Evolutionary conservation across 1,140 invertebrate genomes (phyloP).

Genomic region (Hesperophylax magnus): DNA sequence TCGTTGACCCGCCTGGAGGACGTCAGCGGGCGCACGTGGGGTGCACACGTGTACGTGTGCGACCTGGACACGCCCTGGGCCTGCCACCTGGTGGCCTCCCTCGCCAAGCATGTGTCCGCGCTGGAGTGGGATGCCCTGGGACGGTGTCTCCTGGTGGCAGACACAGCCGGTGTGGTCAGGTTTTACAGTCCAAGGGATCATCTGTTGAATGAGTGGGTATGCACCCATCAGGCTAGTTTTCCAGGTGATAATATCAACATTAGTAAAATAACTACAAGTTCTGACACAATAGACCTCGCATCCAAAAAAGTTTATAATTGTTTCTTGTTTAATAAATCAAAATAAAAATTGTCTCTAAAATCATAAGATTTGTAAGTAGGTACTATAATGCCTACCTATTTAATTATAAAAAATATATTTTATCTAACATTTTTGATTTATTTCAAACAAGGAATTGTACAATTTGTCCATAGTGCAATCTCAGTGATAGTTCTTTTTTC

Average conservation of each 20-base stretch:
- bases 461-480: too few species aligned
- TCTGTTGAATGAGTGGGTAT: slow-evolving; percentile 85
- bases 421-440: too few species aligned
- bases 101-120: slow-evolving; percentile 76
- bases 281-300: too few species aligned
- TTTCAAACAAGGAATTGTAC: too few species aligned
- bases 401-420: too few species aligned
- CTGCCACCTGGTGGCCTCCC: slow-evolving; percentile 77
- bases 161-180: slow-evolving; percentile 81
- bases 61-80: slow-evolving; percentile 91
- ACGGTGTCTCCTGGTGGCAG: slow-evolving; percentile 82
- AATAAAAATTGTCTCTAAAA: too few species aligned
- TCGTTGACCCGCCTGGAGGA: slow-evolving; percentile 80
- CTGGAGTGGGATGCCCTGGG: slow-evolving; percentile 90
- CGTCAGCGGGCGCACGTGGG: slow-evolving; percentile 76
- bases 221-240: slow-evolving; percentile 68
- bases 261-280: too few species aligned
- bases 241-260: slow-evolving; percentile 52
- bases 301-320: too few species aligned
- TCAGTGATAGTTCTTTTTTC: too few species aligned
- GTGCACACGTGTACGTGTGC: slow-evolving; percentile 87
- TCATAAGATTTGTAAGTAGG: too few species aligned
- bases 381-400: too few species aligned
- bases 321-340: too few species aligned
- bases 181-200: slow-evolving; percentile 85